Percentiles rank a stretch among this genome's conserved stretches.
Conservation (phyloP, 1,140 invertebrate genomes). For the Rhagoletis zephyria region DNA sequence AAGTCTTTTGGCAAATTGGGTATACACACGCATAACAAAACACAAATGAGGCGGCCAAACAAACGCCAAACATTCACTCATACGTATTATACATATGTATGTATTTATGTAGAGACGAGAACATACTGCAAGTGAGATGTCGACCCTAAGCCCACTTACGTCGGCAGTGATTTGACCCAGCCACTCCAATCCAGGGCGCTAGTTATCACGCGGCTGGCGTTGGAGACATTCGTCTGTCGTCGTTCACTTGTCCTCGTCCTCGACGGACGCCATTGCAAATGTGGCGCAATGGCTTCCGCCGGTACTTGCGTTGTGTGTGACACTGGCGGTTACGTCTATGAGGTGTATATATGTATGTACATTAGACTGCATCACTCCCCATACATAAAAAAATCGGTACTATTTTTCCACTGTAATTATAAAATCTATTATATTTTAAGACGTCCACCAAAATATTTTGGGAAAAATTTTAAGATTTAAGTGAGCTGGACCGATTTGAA, state of each 20-base stretch:
- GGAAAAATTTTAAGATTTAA: too few relatives aligned
- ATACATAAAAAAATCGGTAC: too few relatives aligned
- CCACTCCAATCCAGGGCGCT: not conserved
- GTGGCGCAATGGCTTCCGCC: constrained; percentile 4
- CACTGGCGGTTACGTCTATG: not conserved
- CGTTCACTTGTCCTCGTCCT: not conserved
- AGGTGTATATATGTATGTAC: not conserved
- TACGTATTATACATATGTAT: not conserved
- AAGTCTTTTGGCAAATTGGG: too few relatives aligned
- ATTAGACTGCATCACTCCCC: too few relatives aligned
- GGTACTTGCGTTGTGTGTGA: not conserved
- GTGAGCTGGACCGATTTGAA: too few relatives aligned
- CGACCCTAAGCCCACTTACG: not conserved
- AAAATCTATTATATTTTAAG: too few relatives aligned
- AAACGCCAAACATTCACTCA: not conserved
- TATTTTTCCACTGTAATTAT: too few relatives aligned
- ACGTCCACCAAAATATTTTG: too few relatives aligned
- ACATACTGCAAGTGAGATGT: not conserved
- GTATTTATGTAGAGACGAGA: not conserved
- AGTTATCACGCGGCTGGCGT: constrained; percentile 37
- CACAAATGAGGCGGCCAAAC: not conserved
- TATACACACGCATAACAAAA: too few relatives aligned
- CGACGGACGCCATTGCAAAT: constrained; percentile 34
- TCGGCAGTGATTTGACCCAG: not conserved
- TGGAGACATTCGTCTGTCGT: constrained; percentile 19